phyloP scores from a whole-genome alignment of 1,140 invertebrate genomes.

The Proctacanthus coquilletti region DNA sequence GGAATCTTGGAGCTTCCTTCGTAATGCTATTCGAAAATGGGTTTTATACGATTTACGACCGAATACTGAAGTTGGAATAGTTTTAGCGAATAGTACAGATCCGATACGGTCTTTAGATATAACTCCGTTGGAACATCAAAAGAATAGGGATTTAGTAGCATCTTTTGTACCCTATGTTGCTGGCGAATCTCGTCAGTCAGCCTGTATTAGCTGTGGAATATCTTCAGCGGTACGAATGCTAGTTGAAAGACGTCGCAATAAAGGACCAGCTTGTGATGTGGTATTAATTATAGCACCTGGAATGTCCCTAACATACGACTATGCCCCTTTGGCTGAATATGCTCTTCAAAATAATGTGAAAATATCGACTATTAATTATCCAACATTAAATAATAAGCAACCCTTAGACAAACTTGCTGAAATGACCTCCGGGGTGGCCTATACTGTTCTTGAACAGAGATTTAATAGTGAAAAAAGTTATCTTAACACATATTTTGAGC shows the following conservation, averaged over 20 bases:
- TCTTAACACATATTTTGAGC: conserved; percentile 35
- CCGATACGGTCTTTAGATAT: conserved; percentile 18
- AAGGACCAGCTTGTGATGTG: conserved; percentile 34
- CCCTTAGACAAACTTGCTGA: conserved; percentile 32
- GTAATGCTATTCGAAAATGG: conserved; percentile 39
- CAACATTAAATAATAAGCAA: conserved; percentile 20
- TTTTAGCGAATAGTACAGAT: conserved; percentile 29
- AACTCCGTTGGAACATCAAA: conserved; percentile 19
- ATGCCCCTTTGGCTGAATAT: conserved; percentile 19
- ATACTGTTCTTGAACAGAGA: conserved; percentile 34
- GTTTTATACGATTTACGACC: conserved; percentile 34
- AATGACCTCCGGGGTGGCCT: conserved; percentile 27
- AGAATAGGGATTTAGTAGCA: conserved; percentile 30
- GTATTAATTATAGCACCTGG: conserved; percentile 38
- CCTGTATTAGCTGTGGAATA: conserved; percentile 34
- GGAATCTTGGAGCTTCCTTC: conserved; percentile 42
- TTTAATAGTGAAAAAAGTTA: conserved; percentile 33
- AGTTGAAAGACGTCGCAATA: conserved; percentile 24
- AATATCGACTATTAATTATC: conserved; percentile 36
- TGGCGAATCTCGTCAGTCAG: conserved; percentile 28
- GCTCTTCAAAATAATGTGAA: conserved; percentile 24
- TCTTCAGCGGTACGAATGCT: conserved; percentile 35
- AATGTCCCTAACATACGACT: conserved; percentile 21
- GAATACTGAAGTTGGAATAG: conserved; percentile 32
- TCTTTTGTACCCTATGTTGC: conserved; percentile 35